phyloP scores from a whole-genome alignment of 2,888 invertebrate species.

The Trilocha varians region DNA sequence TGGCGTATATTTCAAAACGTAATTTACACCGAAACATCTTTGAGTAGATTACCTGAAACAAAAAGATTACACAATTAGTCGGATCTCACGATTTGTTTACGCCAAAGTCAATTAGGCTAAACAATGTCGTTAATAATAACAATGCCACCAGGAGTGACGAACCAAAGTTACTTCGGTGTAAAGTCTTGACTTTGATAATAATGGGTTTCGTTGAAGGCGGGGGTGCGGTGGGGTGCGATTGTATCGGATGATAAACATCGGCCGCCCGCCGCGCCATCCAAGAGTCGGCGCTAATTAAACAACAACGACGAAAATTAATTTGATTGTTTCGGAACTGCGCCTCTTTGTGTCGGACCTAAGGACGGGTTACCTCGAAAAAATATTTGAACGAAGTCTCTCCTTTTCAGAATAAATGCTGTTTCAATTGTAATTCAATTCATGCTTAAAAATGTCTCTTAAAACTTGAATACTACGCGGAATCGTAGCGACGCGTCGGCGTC shows the following conservation, averaged over 20 bases:
- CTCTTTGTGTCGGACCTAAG: conserved; percentile 55
- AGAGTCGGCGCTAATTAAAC: conserved; percentile 70
- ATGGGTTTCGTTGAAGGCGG: conserved; percentile 54
- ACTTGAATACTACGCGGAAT: neutral
- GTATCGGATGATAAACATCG: conserved; percentile 71
- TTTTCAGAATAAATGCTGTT: too few species aligned
- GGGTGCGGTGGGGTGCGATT: conserved; percentile 42
- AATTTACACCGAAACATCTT: conserved; percentile 20
- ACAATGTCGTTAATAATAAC: conserved; percentile 65
- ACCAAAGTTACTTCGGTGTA: conserved; percentile 65
- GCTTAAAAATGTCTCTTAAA: too few species aligned
- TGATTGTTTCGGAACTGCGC: conserved; percentile 67
- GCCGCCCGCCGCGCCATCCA: conserved; percentile 63
- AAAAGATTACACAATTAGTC: conserved; percentile 54
- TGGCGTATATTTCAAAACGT: conserved; percentile 14
- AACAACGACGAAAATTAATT: conserved; percentile 72
- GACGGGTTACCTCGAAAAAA: conserved; percentile 59
- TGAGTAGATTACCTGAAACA: conserved; percentile 60
- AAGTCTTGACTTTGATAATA: conserved; percentile 68
- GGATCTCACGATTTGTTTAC: conserved; percentile 53
- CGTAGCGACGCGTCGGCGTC: conserved; percentile 3
- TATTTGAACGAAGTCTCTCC: conserved; percentile 39
- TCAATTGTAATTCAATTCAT: too few species aligned
- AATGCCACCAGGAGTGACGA: conserved; percentile 62
- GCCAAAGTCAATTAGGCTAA: conserved; percentile 52